A percentile compares a stretch with the other conserved stretches of the same genome.
These are phyloP conservation scores for Pelodytes ibericus DNA, from an alignment of 2,797 vertebrate species.

Conservation along the genomic window DNA sequence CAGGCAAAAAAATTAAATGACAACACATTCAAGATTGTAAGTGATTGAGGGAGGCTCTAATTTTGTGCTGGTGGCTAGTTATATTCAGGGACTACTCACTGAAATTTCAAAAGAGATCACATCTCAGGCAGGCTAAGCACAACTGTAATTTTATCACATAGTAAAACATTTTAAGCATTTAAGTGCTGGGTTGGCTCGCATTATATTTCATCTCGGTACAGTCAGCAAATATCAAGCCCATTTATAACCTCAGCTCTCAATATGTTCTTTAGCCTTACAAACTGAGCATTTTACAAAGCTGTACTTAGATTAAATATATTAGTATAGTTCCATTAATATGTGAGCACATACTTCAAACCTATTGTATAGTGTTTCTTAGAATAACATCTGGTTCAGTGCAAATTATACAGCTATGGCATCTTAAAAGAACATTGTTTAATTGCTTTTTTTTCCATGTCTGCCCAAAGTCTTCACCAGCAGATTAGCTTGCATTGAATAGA, in stretches of 20 bases:
- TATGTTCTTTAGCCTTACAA: slow-evolving; percentile 10
- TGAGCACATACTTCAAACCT: neutral
- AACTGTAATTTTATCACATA: slow-evolving; percentile 47
- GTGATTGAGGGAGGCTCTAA: neutral
- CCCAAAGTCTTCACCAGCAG: neutral
- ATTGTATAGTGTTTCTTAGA: neutral
- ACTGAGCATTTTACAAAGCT: slow-evolving; percentile 35
- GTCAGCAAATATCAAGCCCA: slow-evolving; percentile 50
- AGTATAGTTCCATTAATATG: slow-evolving; percentile 9
- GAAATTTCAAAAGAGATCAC: slow-evolving; percentile 20
- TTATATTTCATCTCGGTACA: slow-evolving; percentile 40
- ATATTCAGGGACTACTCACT: neutral
- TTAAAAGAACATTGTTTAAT: neutral
- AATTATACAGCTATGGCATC: neutral
- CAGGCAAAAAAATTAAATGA: neutral
- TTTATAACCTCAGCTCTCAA: slow-evolving; percentile 39
- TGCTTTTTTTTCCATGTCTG: neutral
- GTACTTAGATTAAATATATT: slow-evolving; percentile 9
- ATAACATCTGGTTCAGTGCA: neutral
- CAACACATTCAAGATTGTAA: neutral
- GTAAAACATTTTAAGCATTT: slow-evolving; percentile 43
- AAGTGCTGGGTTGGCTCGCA: slow-evolving; percentile 41
- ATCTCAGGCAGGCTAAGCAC: slow-evolving; percentile 18
- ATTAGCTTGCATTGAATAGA: neutral
- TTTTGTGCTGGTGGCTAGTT: neutral